Evolutionary conservation across 2,113 vertebrate species (phyloP).

Genomic region (Alethe diademata): DNA sequence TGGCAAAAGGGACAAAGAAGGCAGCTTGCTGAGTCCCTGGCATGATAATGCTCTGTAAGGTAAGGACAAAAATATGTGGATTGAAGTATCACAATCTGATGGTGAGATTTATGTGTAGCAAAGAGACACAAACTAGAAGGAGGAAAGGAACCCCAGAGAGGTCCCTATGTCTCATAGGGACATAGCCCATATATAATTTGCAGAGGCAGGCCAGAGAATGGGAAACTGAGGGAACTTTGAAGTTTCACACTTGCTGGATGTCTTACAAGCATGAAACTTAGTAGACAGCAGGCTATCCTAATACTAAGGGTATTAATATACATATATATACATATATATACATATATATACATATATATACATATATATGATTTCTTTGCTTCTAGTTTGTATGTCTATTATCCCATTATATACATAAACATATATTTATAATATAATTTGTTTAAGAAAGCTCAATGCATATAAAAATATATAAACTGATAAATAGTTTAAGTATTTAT

Average conservation of each 20-base stretch:
- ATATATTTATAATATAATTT: not conserved
- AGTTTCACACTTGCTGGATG: not conserved
- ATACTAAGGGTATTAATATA: not conserved
- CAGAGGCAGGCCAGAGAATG: not conserved
- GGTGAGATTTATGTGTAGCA: not conserved
- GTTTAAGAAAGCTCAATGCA: not conserved
- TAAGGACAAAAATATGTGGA: not conserved
- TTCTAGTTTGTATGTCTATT: not conserved
- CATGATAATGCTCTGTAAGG: not conserved
- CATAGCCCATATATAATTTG: not conserved
- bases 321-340: too few relatives aligned
- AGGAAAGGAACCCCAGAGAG: not conserved
- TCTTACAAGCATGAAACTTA: not conserved
- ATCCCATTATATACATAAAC: not conserved
- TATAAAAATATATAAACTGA: not conserved
- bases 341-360: rapidly evolving
- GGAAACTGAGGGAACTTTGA: not conserved
- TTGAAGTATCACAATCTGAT: not conserved
- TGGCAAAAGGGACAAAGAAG: not conserved
- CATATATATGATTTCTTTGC: not conserved
- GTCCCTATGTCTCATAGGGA: not conserved
- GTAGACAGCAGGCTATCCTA: not conserved
- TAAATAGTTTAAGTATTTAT: not conserved
- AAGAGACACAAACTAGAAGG: not conserved
- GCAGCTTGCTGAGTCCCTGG: not conserved